Base-by-base conservation (phyloP, 2,113 vertebrate genomes). In the Gallinago jamesoni region DNA sequence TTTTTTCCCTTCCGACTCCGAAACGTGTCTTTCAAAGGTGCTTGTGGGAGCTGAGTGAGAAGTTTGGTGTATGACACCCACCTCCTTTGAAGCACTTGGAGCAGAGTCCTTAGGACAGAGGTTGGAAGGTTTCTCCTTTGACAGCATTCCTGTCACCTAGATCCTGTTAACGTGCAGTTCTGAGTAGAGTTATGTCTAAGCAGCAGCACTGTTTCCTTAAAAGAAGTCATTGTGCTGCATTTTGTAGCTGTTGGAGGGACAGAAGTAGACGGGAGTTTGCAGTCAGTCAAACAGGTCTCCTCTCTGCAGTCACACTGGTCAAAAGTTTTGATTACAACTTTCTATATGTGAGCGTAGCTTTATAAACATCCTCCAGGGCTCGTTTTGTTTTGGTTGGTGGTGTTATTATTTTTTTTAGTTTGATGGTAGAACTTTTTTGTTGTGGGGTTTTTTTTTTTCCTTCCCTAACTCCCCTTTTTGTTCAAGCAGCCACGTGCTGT, bases 121-220 rank as follows among this genome's bases (percentile, higher is more conserved):
- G 1, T 15, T 52, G 68, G 28, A 3, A 25, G 41, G 72, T 9
- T 79, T 22, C 35, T 89, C n/a, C 1, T 60, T 55, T 31, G 1
- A 4, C 31, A 45, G 39, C 31, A 2, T 3, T 12, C 24, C 15
- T 50, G 52, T 41, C 55, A 2, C 63, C 62, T 30, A 5, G 22
- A 7, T 19, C 27, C 6, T 19, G 1, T 10, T 12, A 5, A 4
- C 0, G 2, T 50, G 43, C 25, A 76, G 73, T 7, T 48, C 74
- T 17, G 3, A 2, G 2, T 7, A 41, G 30, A 39, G 30, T 6
- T 31, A 4, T 47, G 41, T 10, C 12, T 48, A 14, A 12, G 41
- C 20, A 84, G 89, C 70, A 39, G 86, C 37, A 5, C 63, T 30
- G 14, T 5, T 50, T 28, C 37, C 6, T 37, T n/a, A 23, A 5